Base-by-base conservation (phyloP, 2,888 invertebrate species). In the Cheilosia variabilis region DNA sequence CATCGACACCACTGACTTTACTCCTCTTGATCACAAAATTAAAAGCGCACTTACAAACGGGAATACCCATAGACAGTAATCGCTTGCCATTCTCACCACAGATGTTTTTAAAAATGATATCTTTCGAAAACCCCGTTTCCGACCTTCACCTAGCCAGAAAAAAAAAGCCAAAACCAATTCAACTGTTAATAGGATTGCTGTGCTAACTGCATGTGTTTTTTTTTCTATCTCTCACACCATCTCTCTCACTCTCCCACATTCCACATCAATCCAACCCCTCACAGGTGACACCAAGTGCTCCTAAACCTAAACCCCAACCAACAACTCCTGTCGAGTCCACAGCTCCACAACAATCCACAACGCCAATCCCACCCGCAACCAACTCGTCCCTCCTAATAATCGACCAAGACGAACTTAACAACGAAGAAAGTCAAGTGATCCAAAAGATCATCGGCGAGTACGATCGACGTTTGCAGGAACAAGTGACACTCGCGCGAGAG, bases 401-500 rank as follows among this genome's bases (percentile, higher is more conserved):
- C 87, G 91, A 92, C 88, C 90, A 91, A 87, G 92, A 92, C 87
- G 92, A 91, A 87, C 87, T 90, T 63, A 91, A 90, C 87, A 90
- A 90, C 78, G 92, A 92, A 87, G 91, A 92, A 81, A 89, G 91
- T 10, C 91, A 92, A 82, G 91, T 92, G 43, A 90, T 91, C 31
- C 90, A 91, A 73, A 90, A 91, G 78, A 92, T 92, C 73, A 91
- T 91, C 47, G 91, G 90, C 78, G 92, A 92, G 89, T 94, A 94
- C 88, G 94, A 94, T 87, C 90, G 92, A 73, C 92, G 93, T 43
- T 92, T 95, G 86, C 93, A 94, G 89, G 94, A 95, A 90, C 95
- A 95, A 91, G 92, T 95, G 87, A 93, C 94, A 65, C 92, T 94
- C 90, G 95, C 95, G 84, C 94, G 94, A 88, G 93, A 94, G 89